Evolutionary conservation across 2,113 vertebrate genomes (phyloP).

Genomic region (Leucopsar rothschildi): DNA sequence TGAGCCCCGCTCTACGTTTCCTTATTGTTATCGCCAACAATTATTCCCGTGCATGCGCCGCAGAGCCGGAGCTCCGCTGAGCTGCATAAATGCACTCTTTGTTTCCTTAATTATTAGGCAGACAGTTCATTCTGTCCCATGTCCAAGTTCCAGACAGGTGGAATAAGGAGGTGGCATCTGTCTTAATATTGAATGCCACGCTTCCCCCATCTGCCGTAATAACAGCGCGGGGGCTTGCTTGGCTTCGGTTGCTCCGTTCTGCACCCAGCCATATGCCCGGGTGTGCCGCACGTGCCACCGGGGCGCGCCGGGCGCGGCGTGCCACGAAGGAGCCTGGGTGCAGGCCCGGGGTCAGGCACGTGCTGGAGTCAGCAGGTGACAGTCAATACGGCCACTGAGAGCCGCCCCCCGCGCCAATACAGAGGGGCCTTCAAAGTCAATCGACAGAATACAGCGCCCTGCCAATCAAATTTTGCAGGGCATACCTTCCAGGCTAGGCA

Average conservation of each 20-base stretch:
- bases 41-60: slow-evolving; percentile 65
- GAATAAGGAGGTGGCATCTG: slow-evolving; percentile 86
- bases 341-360: slow-evolving; percentile 71
- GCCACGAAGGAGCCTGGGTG: slow-evolving; percentile 36
- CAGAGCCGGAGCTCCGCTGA: slow-evolving; percentile 61
- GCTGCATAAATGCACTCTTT: slow-evolving; percentile 76
- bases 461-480: slow-evolving; percentile 80
- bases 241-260: slow-evolving; percentile 76
- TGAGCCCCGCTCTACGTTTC: slow-evolving; percentile 51
- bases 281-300: slow-evolving; percentile 74
- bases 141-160: slow-evolving; percentile 87
- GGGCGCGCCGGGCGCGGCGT: slow-evolving; percentile 33
- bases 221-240: slow-evolving; percentile 75
- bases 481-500: slow-evolving; percentile 81
- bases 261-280: slow-evolving; percentile 77
- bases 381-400: slow-evolving; percentile 62
- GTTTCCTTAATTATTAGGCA: slow-evolving; percentile 79
- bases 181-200: slow-evolving; percentile 86
- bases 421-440: slow-evolving; percentile 71
- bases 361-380: slow-evolving; percentile 78
- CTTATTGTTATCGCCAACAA: slow-evolving; percentile 68
- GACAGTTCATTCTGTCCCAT: slow-evolving; percentile 80
- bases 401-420: slow-evolving; percentile 48
- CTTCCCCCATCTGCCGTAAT: slow-evolving; percentile 84
- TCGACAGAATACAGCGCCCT: slow-evolving; percentile 61